Evolutionary conservation across 1,140 invertebrate species (phyloP), one percentile per base, ranked within the genome.

Genomic region (Orius laevigatus): DNA sequence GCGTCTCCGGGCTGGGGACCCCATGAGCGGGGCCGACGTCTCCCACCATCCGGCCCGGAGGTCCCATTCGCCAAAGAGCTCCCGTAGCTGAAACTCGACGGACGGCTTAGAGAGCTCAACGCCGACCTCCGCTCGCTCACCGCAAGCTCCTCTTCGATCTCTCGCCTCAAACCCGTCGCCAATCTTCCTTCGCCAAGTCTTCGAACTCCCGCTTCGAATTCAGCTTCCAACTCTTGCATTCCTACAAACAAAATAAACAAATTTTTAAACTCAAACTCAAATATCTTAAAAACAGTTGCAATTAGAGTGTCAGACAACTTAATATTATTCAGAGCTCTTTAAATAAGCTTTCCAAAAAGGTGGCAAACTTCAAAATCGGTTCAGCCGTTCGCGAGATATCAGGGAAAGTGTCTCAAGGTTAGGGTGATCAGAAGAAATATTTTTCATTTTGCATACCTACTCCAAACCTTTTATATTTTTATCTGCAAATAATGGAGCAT

Each of bases 1-100:
- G 60, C 59, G 46, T 60, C 55, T 41, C 55, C 54, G 40, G 38
- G 38, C 38, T 38, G 16, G 10, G 48, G 56, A 20, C 48, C 12
- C 19, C 36, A 41, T 15, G 36, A 40, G n/a, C 46, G 32, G 10
- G 32, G 46, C 2, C 46, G 34, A 9, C 46, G 32, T 15, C 35
- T 33, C 32, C 32, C 46, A 35, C 43, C 43, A 33, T n/a, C 25
- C 19, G 6, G 3, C 10, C 4, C 11, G 19, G n/a, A 31, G 2
- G 43, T 3, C 43, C 10, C 20, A 25, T 31, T 45, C 20, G 32
- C n/a, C n/a, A n/a, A n/a, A n/a, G n/a, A n/a, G 25, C 9, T 19
- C n/a, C n/a, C n/a, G 43, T 32, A 19, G 43, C 25, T n/a, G 11
- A 15, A 10, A 31, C 20, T 45, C 2, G 40, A 11, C 40, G 14